Conservation (phyloP, 2,888 invertebrate species). For the Tenthredo livida region DNA sequence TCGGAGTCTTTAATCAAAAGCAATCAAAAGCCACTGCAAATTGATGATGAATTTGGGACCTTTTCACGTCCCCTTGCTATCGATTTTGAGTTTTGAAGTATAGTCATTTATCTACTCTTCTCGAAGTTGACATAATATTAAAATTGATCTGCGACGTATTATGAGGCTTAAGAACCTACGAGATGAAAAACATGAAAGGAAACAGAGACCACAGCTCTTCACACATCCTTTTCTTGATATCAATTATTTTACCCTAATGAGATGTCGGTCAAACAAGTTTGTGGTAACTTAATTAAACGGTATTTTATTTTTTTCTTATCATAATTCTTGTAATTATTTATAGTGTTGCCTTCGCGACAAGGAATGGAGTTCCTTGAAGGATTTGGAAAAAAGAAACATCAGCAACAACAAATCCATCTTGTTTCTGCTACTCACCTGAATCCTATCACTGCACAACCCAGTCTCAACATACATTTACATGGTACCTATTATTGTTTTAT, state of each 20-base stretch:
- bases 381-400: constrained; percentile 76
- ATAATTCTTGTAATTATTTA: constrained; percentile 4
- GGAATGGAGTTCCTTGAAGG: constrained; percentile 78
- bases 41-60: background rate
- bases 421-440: constrained; percentile 71
- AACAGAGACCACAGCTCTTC: background rate
- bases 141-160: background rate
- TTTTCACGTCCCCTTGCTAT: background rate
- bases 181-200: background rate
- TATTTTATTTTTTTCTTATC: constrained; percentile 54
- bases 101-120: background rate
- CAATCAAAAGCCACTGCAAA: background rate
- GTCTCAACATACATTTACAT: constrained; percentile 76
- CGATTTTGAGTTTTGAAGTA: background rate
- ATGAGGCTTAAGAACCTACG: background rate
- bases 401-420: constrained; percentile 61
- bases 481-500: constrained; percentile 66
- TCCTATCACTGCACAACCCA: constrained; percentile 73
- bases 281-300: constrained; percentile 52
- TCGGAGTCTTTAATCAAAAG: background rate
- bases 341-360: constrained; percentile 75
- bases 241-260: background rate
- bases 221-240: background rate
- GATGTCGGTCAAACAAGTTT: background rate
- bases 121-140: background rate